Base-by-base conservation (phyloP, 2,888 invertebrate genomes). In the Vesta saturnalis region DNA sequence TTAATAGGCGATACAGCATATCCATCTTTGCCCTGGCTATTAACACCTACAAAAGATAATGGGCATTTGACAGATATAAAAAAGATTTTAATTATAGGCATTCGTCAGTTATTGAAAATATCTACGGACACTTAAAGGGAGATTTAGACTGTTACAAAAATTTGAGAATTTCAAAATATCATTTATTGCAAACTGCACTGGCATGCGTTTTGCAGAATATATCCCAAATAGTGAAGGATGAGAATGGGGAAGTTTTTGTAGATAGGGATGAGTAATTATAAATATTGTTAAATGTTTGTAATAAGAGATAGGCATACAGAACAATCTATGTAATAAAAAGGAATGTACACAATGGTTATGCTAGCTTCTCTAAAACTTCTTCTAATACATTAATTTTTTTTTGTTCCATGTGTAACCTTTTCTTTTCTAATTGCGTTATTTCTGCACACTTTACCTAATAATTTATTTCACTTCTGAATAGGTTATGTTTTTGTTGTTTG, bases 51-150 rank as follows among this genome's bases (percentile, higher is more conserved):
- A n/a, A n/a, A n/a, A n/a, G n/a, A n/a, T n/a, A n/a, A n/a, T n/a
- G n/a, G n/a, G n/a, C n/a, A n/a, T n/a, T n/a, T n/a, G n/a, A 39
- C 70, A 39, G 30, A 2, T 47, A 71, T 12, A 60, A 75, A 52
- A 65, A 65, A 56, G 12, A n/a, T 43, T 72, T 72, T 66, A 74
- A 74, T 60, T 61, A 62, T 39, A 55, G 43, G 47, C 70, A n/a
- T 39, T 70, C 64, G 8, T 52, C 69, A 12, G 21, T 58, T 30
- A 65, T 74, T 16, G 75, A 75, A 64, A 62, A 74, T 63, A 19
- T 67, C 8, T 73, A 74, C 61, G 73, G 49, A 67, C 14, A 47
- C 64, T 5, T 60, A 55, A 75, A 74, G 68, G 70, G 15, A 60
- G 68, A 56, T 74, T 73, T 62, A 72, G n/a, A n/a, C n/a, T n/a